phyloP scores from a whole-genome alignment of 2,888 invertebrate genomes.

The Polydrusus tereticollis region DNA sequence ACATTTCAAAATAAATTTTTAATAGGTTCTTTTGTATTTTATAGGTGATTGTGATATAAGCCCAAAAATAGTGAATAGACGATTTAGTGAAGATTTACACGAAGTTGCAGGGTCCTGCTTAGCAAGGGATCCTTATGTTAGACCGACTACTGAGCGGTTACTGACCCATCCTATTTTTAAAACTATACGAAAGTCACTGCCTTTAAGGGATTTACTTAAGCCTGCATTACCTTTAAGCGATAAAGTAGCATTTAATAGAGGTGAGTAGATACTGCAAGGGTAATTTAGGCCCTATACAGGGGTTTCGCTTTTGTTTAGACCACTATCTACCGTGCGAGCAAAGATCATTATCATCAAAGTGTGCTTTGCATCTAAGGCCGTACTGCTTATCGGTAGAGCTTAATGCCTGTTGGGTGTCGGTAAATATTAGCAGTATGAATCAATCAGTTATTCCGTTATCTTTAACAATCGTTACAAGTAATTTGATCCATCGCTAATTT shows the following conservation, averaged over 20 bases:
- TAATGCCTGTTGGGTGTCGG: too few species aligned
- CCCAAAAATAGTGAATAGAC: conserved; percentile 70
- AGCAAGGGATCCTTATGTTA: conserved; percentile 76
- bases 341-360: too few species aligned
- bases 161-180: conserved; percentile 83
- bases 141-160: conserved; percentile 79
- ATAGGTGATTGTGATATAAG: conserved; percentile 60
- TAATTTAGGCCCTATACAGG: too few species aligned
- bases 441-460: too few species aligned
- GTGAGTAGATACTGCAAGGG: too few species aligned
- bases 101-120: conserved; percentile 81
- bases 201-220: conserved; percentile 75
- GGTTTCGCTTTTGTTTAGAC: too few species aligned
- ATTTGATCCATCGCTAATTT: too few species aligned
- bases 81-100: conserved; percentile 83
- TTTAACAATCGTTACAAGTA: too few species aligned
- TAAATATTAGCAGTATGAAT: too few species aligned
- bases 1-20: not conserved
- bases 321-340: too few species aligned
- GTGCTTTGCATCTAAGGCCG: too few species aligned
- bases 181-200: conserved; percentile 72
- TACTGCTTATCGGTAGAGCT: too few species aligned
- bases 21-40: conserved; percentile 33
- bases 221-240: conserved; percentile 78
- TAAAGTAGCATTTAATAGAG: conserved; percentile 68